Conservation (phyloP, 2,888 invertebrate genomes). For the Parnassius apollo region DNA sequence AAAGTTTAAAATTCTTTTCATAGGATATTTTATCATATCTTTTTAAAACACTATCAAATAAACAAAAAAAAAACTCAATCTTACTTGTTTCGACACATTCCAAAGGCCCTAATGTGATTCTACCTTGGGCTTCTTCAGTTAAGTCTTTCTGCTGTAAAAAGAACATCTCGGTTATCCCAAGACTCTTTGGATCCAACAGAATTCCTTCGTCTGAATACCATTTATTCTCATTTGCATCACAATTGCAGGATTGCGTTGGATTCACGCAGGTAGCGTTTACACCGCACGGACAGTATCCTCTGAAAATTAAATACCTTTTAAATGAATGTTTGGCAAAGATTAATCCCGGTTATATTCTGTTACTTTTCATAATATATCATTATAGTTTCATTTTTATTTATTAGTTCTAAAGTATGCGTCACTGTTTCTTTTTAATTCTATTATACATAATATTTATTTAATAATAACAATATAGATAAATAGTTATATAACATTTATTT, state of each 20-base stretch:
- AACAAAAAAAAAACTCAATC: slow-evolving; percentile 66
- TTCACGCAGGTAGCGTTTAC: slow-evolving; percentile 91
- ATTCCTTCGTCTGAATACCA: slow-evolving; percentile 95
- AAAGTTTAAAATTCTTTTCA: neutral
- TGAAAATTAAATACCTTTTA: slow-evolving; percentile 45
- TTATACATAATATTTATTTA: too few species aligned
- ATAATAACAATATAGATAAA: too few species aligned
- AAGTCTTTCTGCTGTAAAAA: slow-evolving; percentile 93
- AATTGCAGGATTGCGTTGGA: slow-evolving; percentile 92
- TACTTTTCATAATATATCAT: too few species aligned
- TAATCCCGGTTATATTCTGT: slow-evolving; percentile 6
- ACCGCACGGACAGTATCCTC: slow-evolving; percentile 88
- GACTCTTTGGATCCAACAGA: slow-evolving; percentile 88
- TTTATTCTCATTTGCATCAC: slow-evolving; percentile 92
- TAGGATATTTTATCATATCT: too few species aligned
- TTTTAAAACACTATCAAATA: too few species aligned
- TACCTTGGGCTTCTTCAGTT: slow-evolving; percentile 90
- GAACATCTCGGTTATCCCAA: slow-evolving; percentile 95
- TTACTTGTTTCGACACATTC: slow-evolving; percentile 97
- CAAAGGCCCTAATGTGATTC: slow-evolving; percentile 93
- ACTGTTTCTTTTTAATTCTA: too few species aligned
- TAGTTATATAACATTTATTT: too few species aligned
- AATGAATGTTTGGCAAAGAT: slow-evolving; percentile 24
- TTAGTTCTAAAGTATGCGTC: too few species aligned
- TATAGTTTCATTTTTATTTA: too few species aligned